These are phyloP conservation scores for Sarcophaga peregrina DNA, from an alignment of 1,140 invertebrate species.

Conservation along the genomic window DNA sequence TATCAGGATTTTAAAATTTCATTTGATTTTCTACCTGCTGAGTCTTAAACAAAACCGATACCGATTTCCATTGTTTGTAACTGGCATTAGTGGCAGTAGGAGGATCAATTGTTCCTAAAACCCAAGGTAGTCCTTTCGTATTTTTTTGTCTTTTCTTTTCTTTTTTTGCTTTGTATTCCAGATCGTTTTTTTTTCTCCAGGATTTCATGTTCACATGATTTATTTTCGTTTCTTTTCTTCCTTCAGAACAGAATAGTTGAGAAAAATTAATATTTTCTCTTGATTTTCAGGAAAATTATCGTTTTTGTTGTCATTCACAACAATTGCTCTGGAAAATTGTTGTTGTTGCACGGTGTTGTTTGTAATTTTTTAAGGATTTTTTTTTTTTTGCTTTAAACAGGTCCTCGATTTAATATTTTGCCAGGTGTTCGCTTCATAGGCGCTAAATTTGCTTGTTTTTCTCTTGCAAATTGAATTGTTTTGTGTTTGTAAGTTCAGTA, in stretches of 20 bases:
- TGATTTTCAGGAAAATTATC: not conserved
- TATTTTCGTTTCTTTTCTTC: not conserved
- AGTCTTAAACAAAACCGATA: not conserved
- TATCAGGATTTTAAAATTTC: not conserved
- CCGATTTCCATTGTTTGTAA: not conserved
- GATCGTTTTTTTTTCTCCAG: too few relatives aligned
- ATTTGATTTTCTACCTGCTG: not conserved
- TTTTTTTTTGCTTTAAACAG: too few relatives aligned
- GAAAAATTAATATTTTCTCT: conserved; percentile 16
- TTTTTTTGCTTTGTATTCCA: not conserved
- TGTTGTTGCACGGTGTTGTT: not conserved
- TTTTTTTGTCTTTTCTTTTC: too few relatives aligned
- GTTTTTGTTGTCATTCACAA: not conserved
- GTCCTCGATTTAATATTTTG: too few relatives aligned
- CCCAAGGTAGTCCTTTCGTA: not conserved
- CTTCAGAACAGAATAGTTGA: not conserved
- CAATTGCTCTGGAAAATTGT: not conserved
- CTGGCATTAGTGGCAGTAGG: conserved; percentile 9
- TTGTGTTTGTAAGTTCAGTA: too few relatives aligned
- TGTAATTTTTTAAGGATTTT: too few relatives aligned
- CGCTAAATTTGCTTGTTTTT: too few relatives aligned
- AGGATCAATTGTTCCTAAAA: conserved; percentile 15
- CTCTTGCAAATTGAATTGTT: too few relatives aligned
- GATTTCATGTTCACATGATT: conserved; percentile 15
- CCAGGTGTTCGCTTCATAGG: too few relatives aligned